Percentiles rank a stretch among this genome's conserved stretches.
Evolutionary conservation across 2,888 invertebrate genomes (phyloP).

Genomic region (Nomada fucata): DNA sequence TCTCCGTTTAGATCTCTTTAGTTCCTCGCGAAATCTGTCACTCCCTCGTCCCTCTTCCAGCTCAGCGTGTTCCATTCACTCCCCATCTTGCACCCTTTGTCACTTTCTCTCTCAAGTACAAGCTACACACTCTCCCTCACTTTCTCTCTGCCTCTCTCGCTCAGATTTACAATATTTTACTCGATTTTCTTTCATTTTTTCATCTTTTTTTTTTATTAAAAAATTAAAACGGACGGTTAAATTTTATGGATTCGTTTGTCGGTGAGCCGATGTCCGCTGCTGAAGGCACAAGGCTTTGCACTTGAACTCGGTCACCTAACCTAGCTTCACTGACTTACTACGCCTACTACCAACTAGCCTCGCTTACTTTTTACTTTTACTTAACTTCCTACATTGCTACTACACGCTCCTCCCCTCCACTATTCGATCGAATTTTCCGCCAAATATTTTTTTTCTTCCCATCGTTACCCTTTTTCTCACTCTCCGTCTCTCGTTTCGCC

Average conservation of each 20-base stretch:
- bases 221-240: slow-evolving; percentile 84
- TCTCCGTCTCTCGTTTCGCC: slow-evolving; percentile 12
- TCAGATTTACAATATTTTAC: slow-evolving; percentile 78
- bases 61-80: slow-evolving; percentile 30
- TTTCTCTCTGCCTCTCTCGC: slow-evolving; percentile 39
- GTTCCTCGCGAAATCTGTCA: slow-evolving; percentile 10
- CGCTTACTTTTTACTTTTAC: slow-evolving; percentile 71
- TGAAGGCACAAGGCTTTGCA: slow-evolving; percentile 84
- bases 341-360: slow-evolving; percentile 74
- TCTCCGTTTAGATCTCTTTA: slow-evolving; percentile 18
- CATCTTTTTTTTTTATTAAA: slow-evolving; percentile 75
- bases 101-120: slow-evolving; percentile 11
- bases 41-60: slow-evolving; percentile 22
- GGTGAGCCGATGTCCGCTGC: slow-evolving; percentile 84
- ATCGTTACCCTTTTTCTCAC: not conserved
- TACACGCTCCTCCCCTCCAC: slow-evolving; percentile 37
- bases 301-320: slow-evolving; percentile 84
- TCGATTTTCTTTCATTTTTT: slow-evolving; percentile 69
- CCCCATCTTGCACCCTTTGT: not conserved
- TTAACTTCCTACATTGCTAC: slow-evolving; percentile 68
- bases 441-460: not conserved
- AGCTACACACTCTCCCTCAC: slow-evolving; percentile 39
- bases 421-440: slow-evolving; percentile 11
- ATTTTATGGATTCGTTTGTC: slow-evolving; percentile 80
- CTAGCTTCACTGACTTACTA: slow-evolving; percentile 80